These are phyloP conservation scores for Myocastor coypus DNA, from an alignment of 2,113 vertebrate species.

Conservation along the genomic window DNA sequence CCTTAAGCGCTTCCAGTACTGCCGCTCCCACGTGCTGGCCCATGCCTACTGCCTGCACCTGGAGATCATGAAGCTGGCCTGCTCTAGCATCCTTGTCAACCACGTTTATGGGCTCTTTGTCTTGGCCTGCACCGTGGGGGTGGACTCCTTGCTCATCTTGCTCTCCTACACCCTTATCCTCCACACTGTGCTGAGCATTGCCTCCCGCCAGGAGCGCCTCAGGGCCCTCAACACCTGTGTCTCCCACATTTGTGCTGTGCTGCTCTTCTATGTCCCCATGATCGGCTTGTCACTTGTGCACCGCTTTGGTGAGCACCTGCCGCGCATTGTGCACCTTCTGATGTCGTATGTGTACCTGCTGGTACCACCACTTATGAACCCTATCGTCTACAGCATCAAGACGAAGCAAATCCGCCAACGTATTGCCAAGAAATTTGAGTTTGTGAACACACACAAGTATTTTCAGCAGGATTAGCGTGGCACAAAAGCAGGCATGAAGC, in stretches of 20 bases:
- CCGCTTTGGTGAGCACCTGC: slow-evolving; percentile 76
- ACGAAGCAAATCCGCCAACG: slow-evolving; percentile 78
- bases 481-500: not conserved
- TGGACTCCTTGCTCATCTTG: slow-evolving; percentile 77
- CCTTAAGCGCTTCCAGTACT: slow-evolving; percentile 68
- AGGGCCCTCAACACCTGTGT: slow-evolving; percentile 72
- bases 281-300: slow-evolving; percentile 78
- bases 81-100: slow-evolving; percentile 75
- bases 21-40: slow-evolving; percentile 66
- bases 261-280: slow-evolving; percentile 74
- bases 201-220: slow-evolving; percentile 61
- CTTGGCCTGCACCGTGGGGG: slow-evolving; percentile 71
- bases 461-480: not conserved
- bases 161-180: slow-evolving; percentile 66
- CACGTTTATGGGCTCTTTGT: slow-evolving; percentile 75
- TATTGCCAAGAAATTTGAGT: slow-evolving; percentile 72
- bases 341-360: slow-evolving; percentile 82
- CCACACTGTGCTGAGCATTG: slow-evolving; percentile 43
- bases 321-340: slow-evolving; percentile 70
- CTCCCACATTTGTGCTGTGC: slow-evolving; percentile 64
- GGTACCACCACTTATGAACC: slow-evolving; percentile 80
- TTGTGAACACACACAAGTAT: slow-evolving; percentile 24
- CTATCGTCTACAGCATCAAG: slow-evolving; percentile 82
- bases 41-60: slow-evolving; percentile 77
- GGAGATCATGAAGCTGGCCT: slow-evolving; percentile 81